Evolutionary conservation across 2,797 vertebrate genomes (phyloP), one percentile per base, ranked within the genome.

Genomic region (Characodon lateralis): DNA sequence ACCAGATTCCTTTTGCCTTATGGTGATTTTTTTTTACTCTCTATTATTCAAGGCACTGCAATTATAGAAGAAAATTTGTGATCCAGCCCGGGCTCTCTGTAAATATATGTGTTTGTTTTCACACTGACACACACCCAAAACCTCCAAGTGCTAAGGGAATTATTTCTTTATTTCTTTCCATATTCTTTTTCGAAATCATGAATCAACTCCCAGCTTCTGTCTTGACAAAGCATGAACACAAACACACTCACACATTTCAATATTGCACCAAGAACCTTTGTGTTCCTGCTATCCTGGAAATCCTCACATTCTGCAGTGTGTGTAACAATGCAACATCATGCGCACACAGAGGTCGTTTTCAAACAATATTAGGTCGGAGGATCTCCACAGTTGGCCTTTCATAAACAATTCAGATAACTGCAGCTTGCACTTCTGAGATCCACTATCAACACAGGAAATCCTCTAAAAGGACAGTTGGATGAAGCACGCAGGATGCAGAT

Each of bases 311-410:
- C 35, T 76, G 65, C 35, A 26, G 7, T n/a, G 43, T 51, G 73
- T n/a, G 61, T 50, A 75, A 66, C 22, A 39, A 35, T 51, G 31
- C 22, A 75, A n/a, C 24, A 69, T 20, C 58, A 66, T 6, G 31
- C 6, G 14, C 31, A 41, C 61, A 66, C 28, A 20, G 24, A 35
- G 41, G 18, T 22, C n/a, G 46, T 46, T 71, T 58, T 28, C 26
- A 43, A 39, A 24, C n/a, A 46, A 56, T 68, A 24, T 71, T 77
- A 46, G 41, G 41, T 35, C 53, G 35, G 53, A 58, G 8, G 46
- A 22, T 48, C 66, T n/a, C 66, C 26, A 59, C 51, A 58, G n/a
- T 22, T 76, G 51, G 26, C 26, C 51, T 69, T 69, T 76, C 65
- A 70, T 18, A 56, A 76, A 66, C 13, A 9, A 66, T 66, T 66